Percentiles rank a stretch among this genome's conserved stretches.
Evolutionary conservation across 1,140 invertebrate species (phyloP).

Genomic region (Drosophila lowei): DNA sequence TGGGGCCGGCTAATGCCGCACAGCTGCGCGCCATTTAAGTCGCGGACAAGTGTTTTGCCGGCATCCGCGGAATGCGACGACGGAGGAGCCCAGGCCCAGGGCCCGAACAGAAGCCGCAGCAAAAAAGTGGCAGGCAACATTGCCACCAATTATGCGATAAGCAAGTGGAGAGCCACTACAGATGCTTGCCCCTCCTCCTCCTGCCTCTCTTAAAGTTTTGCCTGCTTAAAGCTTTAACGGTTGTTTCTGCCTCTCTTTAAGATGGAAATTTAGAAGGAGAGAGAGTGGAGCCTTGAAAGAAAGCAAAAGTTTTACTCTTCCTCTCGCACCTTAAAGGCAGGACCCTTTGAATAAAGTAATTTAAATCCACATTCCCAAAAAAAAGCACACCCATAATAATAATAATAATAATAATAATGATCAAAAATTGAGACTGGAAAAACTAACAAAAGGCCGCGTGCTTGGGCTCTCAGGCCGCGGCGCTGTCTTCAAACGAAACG

Average conservation of each 20-base stretch:
- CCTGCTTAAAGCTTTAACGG: conserved; percentile 4
- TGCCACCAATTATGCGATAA: conserved; percentile 81
- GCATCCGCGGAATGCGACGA: conserved; percentile 70
- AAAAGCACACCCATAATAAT: too few relatives aligned
- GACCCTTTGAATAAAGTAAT: too few relatives aligned
- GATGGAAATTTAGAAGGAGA: conserved; percentile 21
- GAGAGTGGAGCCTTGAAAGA: conserved; percentile 15
- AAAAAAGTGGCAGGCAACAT: conserved; percentile 78
- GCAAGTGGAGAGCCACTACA: conserved; percentile 45
- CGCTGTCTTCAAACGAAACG: conserved; percentile 77
- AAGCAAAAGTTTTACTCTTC: conserved; percentile 8
- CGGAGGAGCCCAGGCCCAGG: conserved; percentile 12
- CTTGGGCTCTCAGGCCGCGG: conserved; percentile 33
- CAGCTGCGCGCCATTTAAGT: conserved; percentile 80
- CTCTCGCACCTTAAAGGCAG: not conserved
- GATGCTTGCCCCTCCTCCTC: conserved; percentile 12
- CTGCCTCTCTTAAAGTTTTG: not conserved
- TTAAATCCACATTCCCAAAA: too few relatives aligned
- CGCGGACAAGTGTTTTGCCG: conserved; percentile 80
- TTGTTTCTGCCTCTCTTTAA: too few relatives aligned
- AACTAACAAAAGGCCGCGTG: conserved; percentile 79
- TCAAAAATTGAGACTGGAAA: conserved; percentile 32
- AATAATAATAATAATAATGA: not conserved
- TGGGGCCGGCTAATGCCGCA: conserved; percentile 60
- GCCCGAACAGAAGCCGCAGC: conserved; percentile 48